These are phyloP conservation scores for Anoura caudifer DNA, from an alignment of 2,113 vertebrate species.

Conservation along the genomic window DNA sequence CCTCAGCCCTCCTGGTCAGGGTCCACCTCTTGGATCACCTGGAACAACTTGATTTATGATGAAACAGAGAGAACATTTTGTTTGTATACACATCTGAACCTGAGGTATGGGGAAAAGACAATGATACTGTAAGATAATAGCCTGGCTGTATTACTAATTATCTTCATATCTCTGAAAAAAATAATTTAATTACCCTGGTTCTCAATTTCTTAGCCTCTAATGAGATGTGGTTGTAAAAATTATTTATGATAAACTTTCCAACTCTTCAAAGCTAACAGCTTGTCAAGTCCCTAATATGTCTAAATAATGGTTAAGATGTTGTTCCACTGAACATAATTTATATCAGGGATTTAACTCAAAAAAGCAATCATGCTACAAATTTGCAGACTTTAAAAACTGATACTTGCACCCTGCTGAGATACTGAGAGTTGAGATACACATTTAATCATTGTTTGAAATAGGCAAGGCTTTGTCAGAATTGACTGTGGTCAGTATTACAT, in stretches of 20 bases:
- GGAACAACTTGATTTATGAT: neutral
- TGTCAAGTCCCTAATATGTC: neutral
- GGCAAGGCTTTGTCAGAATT: neutral
- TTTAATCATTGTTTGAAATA: neutral
- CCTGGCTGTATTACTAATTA: neutral
- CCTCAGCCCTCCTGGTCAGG: neutral
- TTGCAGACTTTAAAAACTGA: neutral
- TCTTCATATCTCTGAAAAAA: constrained; percentile 12
- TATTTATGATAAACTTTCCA: neutral
- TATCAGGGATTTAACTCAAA: neutral
- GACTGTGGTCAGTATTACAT: neutral
- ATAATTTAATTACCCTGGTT: neutral
- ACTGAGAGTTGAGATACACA: neutral
- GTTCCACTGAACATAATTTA: constrained; percentile 13
- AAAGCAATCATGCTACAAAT: neutral
- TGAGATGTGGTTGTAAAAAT: neutral
- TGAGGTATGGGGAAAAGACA: neutral
- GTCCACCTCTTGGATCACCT: too few species aligned
- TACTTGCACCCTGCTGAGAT: neutral
- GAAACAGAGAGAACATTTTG: neutral
- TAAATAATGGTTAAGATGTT: constrained; percentile 10
- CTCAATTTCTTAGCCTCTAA: constrained; percentile 5
- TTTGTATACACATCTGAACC: neutral
- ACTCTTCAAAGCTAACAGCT: constrained; percentile 16
- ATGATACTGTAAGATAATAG: neutral